Evolutionary conservation across 2,888 invertebrate genomes (phyloP).

Genomic region (Acleris emargana): DNA sequence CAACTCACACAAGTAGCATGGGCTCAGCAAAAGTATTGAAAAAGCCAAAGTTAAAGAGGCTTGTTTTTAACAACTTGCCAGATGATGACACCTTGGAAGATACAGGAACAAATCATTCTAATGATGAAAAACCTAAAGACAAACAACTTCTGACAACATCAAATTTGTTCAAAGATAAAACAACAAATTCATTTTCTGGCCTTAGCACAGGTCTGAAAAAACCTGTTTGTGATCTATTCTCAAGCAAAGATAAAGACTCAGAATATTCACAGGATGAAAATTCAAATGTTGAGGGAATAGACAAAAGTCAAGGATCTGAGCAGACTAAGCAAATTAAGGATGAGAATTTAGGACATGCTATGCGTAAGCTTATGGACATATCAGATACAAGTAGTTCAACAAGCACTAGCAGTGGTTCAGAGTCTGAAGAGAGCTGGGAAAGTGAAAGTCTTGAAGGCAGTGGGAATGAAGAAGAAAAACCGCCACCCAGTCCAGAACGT

Average conservation of each 20-base stretch:
- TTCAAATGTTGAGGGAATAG: constrained; percentile 64
- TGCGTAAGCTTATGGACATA: constrained; percentile 78
- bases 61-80: constrained; percentile 74
- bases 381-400: constrained; percentile 78
- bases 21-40: constrained; percentile 74
- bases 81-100: constrained; percentile 66
- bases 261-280: constrained; percentile 72
- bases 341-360: constrained; percentile 73
- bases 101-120: constrained; percentile 58
- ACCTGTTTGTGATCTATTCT: constrained; percentile 66
- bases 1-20: constrained; percentile 54
- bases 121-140: constrained; percentile 66
- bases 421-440: constrained; percentile 77
- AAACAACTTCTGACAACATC: constrained; percentile 60
- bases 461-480: constrained; percentile 70
- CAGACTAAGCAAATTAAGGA: constrained; percentile 55
- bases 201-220: constrained; percentile 62
- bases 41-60: constrained; percentile 76
- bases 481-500: constrained; percentile 75
- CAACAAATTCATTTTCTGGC: constrained; percentile 69
- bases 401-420: constrained; percentile 74
- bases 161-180: constrained; percentile 76
- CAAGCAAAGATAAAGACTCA: constrained; percentile 68
- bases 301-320: constrained; percentile 64
- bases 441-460: constrained; percentile 69